Conservation (phyloP, 1,140 invertebrate genomes). For the Archivesica marissinica region DNA sequence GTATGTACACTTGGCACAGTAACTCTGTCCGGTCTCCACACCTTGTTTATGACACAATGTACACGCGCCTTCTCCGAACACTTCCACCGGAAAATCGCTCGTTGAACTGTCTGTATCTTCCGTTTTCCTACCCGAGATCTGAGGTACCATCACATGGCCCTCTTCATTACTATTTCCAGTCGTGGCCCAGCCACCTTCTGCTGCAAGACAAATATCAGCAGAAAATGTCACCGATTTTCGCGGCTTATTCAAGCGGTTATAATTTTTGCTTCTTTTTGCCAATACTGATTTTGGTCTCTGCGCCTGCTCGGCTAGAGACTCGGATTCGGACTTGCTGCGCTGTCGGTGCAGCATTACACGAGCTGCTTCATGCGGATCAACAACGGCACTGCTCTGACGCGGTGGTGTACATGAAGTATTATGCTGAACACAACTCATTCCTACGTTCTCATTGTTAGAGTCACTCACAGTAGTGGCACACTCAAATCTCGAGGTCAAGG, state of each 20-base stretch:
- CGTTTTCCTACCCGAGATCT: background rate
- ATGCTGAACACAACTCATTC: background rate
- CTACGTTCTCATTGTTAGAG: background rate
- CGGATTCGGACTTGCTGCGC: constrained; percentile 58
- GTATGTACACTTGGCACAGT: constrained; percentile 59
- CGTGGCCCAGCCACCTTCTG: background rate
- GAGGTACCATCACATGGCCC: background rate
- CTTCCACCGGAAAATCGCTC: constrained; percentile 42
- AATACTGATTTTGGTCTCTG: constrained; percentile 55
- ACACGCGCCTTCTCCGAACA: constrained; percentile 31
- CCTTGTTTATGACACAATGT: constrained; percentile 60
- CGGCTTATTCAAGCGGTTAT: constrained; percentile 38
- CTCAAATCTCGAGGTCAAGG: constrained; percentile 50
- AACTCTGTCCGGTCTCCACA: constrained; percentile 37
- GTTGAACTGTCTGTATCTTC: constrained; percentile 58
- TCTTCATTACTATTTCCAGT: constrained; percentile 1
- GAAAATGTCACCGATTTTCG: constrained; percentile 61
- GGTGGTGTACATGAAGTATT: background rate
- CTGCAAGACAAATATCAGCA: constrained; percentile 40
- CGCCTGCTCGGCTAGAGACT: constrained; percentile 25
- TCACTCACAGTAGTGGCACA: background rate
- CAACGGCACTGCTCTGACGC: constrained; percentile 2
- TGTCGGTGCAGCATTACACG: constrained; percentile 37
- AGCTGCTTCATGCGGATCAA: background rate
- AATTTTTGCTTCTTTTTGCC: constrained; percentile 24